Evolutionary conservation across 2,113 vertebrate species (phyloP).

Genomic region (Crotalus tigris): DNA sequence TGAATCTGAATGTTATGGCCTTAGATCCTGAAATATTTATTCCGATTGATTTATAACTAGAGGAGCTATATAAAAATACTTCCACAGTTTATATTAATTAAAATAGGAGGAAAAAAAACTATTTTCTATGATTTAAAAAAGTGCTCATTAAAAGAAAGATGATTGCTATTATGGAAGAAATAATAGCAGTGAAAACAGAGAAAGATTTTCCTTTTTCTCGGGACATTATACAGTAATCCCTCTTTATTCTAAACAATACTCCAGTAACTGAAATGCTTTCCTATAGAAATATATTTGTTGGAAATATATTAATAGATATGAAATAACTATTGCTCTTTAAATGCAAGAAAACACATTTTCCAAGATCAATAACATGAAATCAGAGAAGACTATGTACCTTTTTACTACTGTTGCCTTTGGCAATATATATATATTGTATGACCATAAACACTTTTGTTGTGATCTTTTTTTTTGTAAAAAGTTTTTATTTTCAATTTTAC

Average conservation of each 20-base stretch:
- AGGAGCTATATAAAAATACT: background rate
- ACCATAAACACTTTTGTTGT: background rate
- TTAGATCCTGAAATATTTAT: background rate
- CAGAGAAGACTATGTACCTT: background rate
- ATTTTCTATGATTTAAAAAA: slow-evolving; percentile 1
- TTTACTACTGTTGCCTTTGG: slow-evolving; percentile 16
- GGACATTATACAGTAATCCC: background rate
- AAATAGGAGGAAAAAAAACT: background rate
- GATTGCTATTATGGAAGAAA: slow-evolving; percentile 5
- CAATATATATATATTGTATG: background rate
- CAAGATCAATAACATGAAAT: slow-evolving; percentile 10
- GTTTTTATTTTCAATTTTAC: no score
- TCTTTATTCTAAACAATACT: background rate
- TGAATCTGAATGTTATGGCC: background rate
- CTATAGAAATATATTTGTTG: slow-evolving; percentile 14
- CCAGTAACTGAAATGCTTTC: background rate
- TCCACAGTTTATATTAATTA: background rate
- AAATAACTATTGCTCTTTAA: slow-evolving; percentile 35
- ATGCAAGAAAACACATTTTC: slow-evolving; percentile 15
- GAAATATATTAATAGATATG: slow-evolving; percentile 34
- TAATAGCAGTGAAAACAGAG: background rate
- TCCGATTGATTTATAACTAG: fast-evolving
- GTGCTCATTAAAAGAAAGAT: background rate
- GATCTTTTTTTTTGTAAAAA: no score
- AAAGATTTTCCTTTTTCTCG: background rate